These are phyloP conservation scores for Thereva unica DNA, from an alignment of 2,888 invertebrate genomes.

Conservation along the genomic window DNA sequence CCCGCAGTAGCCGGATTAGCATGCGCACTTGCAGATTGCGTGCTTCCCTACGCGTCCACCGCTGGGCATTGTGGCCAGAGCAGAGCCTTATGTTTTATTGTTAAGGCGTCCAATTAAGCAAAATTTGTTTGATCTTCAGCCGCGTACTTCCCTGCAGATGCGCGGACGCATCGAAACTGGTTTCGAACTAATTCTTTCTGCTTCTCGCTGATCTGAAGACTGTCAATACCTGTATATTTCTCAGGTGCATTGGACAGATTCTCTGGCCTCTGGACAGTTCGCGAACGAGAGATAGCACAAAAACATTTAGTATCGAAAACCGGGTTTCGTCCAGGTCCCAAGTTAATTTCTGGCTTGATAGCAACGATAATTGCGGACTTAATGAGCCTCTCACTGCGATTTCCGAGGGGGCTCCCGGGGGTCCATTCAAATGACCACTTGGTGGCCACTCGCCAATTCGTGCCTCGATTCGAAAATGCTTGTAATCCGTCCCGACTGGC, in stretches of 20 bases:
- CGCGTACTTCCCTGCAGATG: conserved; percentile 28
- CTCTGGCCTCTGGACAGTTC: not conserved
- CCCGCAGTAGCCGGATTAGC: conserved; percentile 33
- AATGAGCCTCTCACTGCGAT: conserved; percentile 16
- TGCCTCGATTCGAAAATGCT: conserved; percentile 17
- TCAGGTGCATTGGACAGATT: conserved; percentile 15
- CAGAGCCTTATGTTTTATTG: conserved; percentile 38
- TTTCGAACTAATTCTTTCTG: conserved; percentile 15
- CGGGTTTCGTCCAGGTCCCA: conserved; percentile 10
- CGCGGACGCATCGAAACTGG: conserved; percentile 12
- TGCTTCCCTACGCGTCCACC: not conserved
- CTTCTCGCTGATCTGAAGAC: conserved; percentile 2
- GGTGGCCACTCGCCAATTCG: conserved; percentile 16
- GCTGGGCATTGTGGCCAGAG: not conserved
- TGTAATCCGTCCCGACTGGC: conserved; percentile 34
- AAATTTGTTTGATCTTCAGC: conserved; percentile 42
- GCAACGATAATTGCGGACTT: conserved; percentile 31
- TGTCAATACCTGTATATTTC: not conserved
- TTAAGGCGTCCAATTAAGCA: conserved; percentile 43
- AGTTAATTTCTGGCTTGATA: conserved; percentile 30
- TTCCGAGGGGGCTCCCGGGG: not conserved
- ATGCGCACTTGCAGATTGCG: conserved; percentile 23
- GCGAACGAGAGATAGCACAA: not conserved
- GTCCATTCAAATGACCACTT: conserved; percentile 17
- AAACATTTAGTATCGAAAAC: conserved; percentile 17